Evolutionary conservation across 1,140 invertebrate species (phyloP), one percentile per base, ranked within the genome.

Genomic region (Manduca sexta): DNA sequence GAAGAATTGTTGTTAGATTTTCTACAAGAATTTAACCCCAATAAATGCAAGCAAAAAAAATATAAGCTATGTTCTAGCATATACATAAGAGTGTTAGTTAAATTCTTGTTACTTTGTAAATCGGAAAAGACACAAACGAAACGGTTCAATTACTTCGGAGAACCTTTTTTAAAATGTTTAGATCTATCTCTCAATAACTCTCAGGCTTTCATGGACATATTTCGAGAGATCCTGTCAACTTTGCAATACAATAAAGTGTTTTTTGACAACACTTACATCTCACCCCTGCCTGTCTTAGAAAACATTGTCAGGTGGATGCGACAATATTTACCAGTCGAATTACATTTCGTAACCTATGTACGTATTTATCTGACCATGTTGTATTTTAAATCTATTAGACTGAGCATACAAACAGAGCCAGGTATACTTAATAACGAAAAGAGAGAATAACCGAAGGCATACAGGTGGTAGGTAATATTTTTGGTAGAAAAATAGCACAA

Each of bases 281-380:
- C 54, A 8, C 63, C 58, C 17, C 48, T 73, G 18, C 54, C 61
- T 26, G 54, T 76, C 4, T 56, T 76, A 29, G 60, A 74, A 46
- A 56, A 31, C 38, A 39, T 76, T 14, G 41, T 65, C 3, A 43
- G 21, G 10, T 64, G 63, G 35, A 43, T 74, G 39, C 56, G 56
- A 2, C 50, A 52, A n/a, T 12, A 63, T n/a, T 44, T 74, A 11
- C 57, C 68, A 0, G 53, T 64, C 10, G 63, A 70, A 18, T 43
- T 52, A 31, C 48, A 68, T 42, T 70, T 78, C 8, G 31, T 41
- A 6, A 49, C 37, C 15, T 78, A 71, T 29, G 57, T 63, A 0
- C 33, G 53, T 11, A 55, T 81, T 16, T 67, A 76, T 40, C 49
- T 74, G n/a, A 74, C 60, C 8, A 72, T 74, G 62, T 45, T 69